Conservation (phyloP, 2,888 invertebrate genomes). For the Drosophila putrida region DNA sequence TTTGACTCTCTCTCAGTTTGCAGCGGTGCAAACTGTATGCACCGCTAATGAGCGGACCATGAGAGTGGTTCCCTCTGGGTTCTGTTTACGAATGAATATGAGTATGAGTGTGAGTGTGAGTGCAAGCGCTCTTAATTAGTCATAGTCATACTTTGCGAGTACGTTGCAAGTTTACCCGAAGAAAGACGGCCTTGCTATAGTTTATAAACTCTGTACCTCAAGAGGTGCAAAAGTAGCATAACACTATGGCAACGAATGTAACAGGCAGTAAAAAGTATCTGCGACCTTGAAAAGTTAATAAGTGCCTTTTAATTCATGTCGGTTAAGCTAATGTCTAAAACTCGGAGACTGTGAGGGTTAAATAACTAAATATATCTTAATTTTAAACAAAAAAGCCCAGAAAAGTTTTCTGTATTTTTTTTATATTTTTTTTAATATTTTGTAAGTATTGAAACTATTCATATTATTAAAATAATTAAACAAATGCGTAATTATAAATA, state of each 20-base stretch:
- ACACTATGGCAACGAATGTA: neutral
- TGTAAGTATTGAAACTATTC: neutral
- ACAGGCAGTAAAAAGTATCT: neutral
- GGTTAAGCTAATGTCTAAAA: no score
- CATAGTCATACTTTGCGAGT: constrained; percentile 55
- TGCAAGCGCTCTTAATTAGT: constrained; percentile 66
- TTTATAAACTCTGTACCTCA: neutral
- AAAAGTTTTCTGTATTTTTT: no score
- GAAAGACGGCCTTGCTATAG: constrained; percentile 24
- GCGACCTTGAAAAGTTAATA: no score
- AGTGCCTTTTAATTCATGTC: no score
- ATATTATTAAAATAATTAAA: no score
- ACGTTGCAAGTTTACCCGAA: neutral
- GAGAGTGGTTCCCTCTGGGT: constrained; percentile 27
- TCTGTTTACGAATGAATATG: neutral
- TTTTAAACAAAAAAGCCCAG: no score
- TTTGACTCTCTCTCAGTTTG: constrained; percentile 27
- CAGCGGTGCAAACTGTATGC: constrained; percentile 69
- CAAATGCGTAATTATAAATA: no score
- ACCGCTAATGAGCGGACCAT: constrained; percentile 51
- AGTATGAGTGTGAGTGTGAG: constrained; percentile 10
- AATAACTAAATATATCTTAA: no score
- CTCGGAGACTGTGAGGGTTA: no score
- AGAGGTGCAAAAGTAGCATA: neutral
- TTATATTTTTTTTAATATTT: no score